Base-by-base conservation (phyloP, 2,797 vertebrate species). In the Micropoecilia bifurca region DNA sequence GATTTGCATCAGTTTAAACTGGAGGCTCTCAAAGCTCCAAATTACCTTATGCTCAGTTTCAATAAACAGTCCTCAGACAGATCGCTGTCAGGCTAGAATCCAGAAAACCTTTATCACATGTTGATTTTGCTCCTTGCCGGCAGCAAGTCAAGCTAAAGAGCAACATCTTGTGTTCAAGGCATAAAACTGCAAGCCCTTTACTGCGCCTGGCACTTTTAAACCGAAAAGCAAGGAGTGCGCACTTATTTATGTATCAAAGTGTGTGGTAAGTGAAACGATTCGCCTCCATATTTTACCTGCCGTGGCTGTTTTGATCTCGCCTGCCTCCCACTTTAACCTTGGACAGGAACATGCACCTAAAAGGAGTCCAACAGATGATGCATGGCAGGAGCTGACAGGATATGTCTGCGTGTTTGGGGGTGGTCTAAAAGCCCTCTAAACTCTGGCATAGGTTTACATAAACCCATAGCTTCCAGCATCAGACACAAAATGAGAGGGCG, bases 141-240 rank as follows among this genome's bases (percentile, higher is more conserved):
- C 13, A 30, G 7, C 59, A 4, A 7, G 45, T 45, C 6, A 14
- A 39, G 43, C 92, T 93, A 88, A 83, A 93, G 55, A 89, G 91
- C 83, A 87, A 74, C 91, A 92, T 90, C 94, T 91, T 81, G 92
- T 94, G 93, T 84, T 83, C 47, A 46, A 69, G 0, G 55, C 30
- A 48, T 1, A 59, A 41, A 88, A 92, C 78, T 92, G 75, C 92
- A 92, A 50, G 66, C 4, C 6, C 47, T 68, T 47, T 76, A 22
- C 1, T 36, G 1, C 2, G n/a, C 33, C 13, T n/a, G 33, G 14
- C 3, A 6, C 48, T 22, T 22, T 25, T 2, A 50, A 47, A 36
- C 25, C 14, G 41, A 6, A 45, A 71, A 43, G 22, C 1, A 45
- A 6, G 22, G 41, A 45, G 68, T 28, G 12, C 14, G 8, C 25